Evolutionary conservation across 2,113 vertebrate genomes (phyloP), one percentile per base, ranked within the genome.

Genomic region (Tretioscincus oriximinensis): DNA sequence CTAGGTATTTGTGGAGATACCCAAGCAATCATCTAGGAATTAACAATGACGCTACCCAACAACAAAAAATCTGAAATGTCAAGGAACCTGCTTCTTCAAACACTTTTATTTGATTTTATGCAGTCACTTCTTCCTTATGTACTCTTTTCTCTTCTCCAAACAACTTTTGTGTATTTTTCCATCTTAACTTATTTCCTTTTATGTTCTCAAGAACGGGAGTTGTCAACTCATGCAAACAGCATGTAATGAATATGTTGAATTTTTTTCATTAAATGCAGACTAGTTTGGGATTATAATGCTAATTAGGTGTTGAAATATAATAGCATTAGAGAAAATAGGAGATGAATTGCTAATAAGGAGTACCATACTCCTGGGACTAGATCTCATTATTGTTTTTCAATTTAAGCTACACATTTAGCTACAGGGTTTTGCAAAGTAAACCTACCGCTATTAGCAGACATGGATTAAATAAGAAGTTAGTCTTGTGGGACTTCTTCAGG

Each of bases 261-360:
- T 79, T 60, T 76, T 90, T 91, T 87, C 61, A 88, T 92, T 88
- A 92, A 77, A 76, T 80, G 28, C 87, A 80, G 31, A 6, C 0
- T 61, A 90, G 69, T 76, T 82, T 80, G 69, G 72, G 60, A 89
- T 88, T 85, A 82, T 73, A 73, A 88, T 88, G 87, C 88, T 88
- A 92, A 92, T 90, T 89, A 88, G 88, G 61, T 89, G 47, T 83
- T 88, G 86, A 87, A 88, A 83, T 83, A 54, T 83, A 85, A 68
- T 78, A 85, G 83, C 61, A 67, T 9, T 21, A 1, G 6, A 86
- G 45, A 28, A 4, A 85, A 88, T 85, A 84, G 87, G 83, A 77
- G 74, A 80, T 83, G 70, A 82, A 80, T 87, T 89, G 79, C 84
- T 83, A 85, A 89, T 85, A 86, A 67, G 47, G 91, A 45, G 41